Evolutionary conservation across 2,797 vertebrate species (phyloP).

Genomic region (Hydrocynus forskahlii): DNA sequence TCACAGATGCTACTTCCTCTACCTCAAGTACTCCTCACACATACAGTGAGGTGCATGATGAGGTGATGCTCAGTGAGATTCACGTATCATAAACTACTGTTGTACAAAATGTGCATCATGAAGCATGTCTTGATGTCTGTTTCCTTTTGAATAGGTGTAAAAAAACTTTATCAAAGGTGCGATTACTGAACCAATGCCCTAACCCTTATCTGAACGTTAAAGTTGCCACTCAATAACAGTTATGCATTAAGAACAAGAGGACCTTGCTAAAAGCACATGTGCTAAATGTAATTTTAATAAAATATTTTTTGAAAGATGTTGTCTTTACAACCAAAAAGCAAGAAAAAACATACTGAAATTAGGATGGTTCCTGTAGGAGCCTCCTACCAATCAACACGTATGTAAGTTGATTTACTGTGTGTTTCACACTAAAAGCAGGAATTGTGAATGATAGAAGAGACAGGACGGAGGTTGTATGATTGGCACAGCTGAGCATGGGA

Average conservation of each 20-base stretch:
- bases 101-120: background rate
- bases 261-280: conserved; percentile 15
- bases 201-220: background rate
- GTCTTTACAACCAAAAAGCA: background rate
- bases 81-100: background rate
- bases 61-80: background rate
- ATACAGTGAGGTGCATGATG: conserved; percentile 3
- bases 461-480: conserved; percentile 17
- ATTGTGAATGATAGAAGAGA: background rate
- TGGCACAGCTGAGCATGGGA: conserved; percentile 32
- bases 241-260: background rate
- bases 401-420: conserved; percentile 11
- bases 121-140: background rate
- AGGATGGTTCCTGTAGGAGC: background rate
- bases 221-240: conserved; percentile 5
- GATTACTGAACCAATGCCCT: background rate
- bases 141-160: background rate
- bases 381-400: conserved; percentile 21
- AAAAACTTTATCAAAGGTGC: background rate
- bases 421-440: conserved; percentile 24
- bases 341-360: conserved; percentile 32
- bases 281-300: conserved; percentile 8
- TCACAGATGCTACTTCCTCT: conserved; percentile 5
- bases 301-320: conserved; percentile 1
- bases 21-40: conserved; percentile 14